phyloP scores from a whole-genome alignment of 2,113 vertebrate genomes.

The Rhinoptilus africanus region DNA sequence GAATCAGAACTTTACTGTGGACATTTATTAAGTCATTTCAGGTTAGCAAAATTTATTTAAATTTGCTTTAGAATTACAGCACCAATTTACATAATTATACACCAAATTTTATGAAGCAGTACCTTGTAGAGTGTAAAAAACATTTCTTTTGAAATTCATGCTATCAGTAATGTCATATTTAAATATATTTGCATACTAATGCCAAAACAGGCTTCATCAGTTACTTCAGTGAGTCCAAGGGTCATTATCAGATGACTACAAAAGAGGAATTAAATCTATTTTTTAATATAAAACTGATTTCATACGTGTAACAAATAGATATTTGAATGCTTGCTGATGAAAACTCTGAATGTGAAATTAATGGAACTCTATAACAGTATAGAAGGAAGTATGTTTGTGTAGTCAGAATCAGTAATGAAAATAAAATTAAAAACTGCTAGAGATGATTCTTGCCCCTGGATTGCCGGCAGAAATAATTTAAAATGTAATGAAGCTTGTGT shows the following conservation, averaged over 20 bases:
- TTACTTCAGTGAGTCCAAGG: background rate
- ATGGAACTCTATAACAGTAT: background rate
- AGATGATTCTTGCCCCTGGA: background rate
- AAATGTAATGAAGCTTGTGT: background rate
- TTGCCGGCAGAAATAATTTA: constrained; percentile 7
- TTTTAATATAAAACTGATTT: background rate
- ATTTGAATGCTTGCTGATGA: background rate
- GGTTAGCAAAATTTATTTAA: constrained; percentile 71
- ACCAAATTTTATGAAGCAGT: background rate
- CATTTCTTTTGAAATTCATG: background rate
- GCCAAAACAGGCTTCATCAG: background rate
- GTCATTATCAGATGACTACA: background rate
- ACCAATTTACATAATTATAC: background rate
- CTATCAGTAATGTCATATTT: background rate
- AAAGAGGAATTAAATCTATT: background rate
- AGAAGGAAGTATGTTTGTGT: background rate
- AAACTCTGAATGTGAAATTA: background rate
- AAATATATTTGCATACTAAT: background rate
- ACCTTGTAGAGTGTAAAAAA: background rate
- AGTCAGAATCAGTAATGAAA: background rate
- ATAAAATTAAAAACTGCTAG: background rate
- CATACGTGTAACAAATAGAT: background rate
- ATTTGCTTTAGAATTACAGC: background rate
- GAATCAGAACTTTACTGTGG: constrained; percentile 96
- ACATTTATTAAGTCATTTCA: constrained; percentile 99